phyloP scores from a whole-genome alignment of 2,888 invertebrate species.

The Chymomyza amoena region DNA sequence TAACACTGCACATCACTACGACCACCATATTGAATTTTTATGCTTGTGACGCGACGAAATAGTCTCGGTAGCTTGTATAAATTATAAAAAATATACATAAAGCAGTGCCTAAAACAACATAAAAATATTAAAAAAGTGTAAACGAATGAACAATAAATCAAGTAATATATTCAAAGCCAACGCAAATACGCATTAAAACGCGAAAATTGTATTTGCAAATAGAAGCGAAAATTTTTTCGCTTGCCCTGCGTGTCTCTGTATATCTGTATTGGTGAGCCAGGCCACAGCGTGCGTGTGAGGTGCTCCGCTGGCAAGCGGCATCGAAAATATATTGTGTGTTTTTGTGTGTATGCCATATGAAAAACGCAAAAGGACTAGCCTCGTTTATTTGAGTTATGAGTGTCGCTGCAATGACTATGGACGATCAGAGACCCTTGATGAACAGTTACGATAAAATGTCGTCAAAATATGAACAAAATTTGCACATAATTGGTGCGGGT shows the following conservation, averaged over 20 bases:
- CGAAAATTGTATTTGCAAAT: slow-evolving; percentile 52
- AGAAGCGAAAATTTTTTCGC: slow-evolving; percentile 41
- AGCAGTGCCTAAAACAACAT: slow-evolving; percentile 49
- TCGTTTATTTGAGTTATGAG: slow-evolving; percentile 64
- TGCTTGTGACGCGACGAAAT: slow-evolving; percentile 39
- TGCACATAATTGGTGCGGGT: slow-evolving; percentile 53
- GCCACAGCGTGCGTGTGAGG: slow-evolving; percentile 28
- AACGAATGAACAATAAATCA: slow-evolving; percentile 58
- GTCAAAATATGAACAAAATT: slow-evolving; percentile 74
- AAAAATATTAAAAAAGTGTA: slow-evolving; percentile 61
- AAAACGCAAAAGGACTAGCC: slow-evolving; percentile 50
- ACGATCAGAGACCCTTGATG: slow-evolving; percentile 78
- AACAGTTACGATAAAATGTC: slow-evolving; percentile 77
- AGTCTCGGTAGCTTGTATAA: slow-evolving; percentile 32
- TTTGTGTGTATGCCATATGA: slow-evolving; percentile 37
- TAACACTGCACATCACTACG: background rate
- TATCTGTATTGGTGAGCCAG: slow-evolving; percentile 46
- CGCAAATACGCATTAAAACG: slow-evolving; percentile 45
- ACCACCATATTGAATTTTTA: slow-evolving; percentile 62
- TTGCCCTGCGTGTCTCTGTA: slow-evolving; percentile 36
- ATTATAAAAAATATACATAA: slow-evolving; percentile 42
- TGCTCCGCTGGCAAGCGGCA: slow-evolving; percentile 46
- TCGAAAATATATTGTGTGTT: slow-evolving; percentile 36
- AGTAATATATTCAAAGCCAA: slow-evolving; percentile 49
- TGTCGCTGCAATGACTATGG: slow-evolving; percentile 79